Evolutionary conservation across 2,797 vertebrate species (phyloP).

Genomic region (Enteromius afrohamiltoni): DNA sequence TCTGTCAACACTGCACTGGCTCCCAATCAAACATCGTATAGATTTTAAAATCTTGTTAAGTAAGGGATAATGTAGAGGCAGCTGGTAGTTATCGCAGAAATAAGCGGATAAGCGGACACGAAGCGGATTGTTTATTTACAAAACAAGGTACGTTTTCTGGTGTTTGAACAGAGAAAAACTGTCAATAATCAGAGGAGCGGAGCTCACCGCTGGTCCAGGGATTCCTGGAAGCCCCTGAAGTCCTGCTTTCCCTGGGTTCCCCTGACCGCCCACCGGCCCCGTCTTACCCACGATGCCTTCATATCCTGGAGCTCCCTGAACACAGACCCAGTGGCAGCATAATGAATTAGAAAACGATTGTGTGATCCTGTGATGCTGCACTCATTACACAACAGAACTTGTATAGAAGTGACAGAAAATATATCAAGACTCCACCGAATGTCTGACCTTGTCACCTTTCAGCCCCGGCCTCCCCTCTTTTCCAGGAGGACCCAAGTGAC

Average conservation of each 20-base stretch:
- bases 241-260: slow-evolving; percentile 88
- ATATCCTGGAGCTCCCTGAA: slow-evolving; percentile 86
- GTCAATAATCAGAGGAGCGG: neutral
- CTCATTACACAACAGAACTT: neutral
- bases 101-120: no score
- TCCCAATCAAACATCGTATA: no score
- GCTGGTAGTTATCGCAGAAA: no score
- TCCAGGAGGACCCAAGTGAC: slow-evolving; percentile 77
- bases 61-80: no score
- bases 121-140: neutral
- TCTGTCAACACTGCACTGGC: no score
- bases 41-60: no score
- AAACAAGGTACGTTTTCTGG: no score
- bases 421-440: neutral
- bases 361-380: neutral
- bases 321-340: slow-evolving; percentile 7
- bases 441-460: slow-evolving; percentile 76
- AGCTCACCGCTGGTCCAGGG: slow-evolving; percentile 90
- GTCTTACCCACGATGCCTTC: slow-evolving; percentile 93
- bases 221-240: slow-evolving; percentile 92
- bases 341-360: neutral
- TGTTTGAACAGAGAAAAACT: neutral
- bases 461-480: slow-evolving; percentile 74
- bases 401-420: neutral
- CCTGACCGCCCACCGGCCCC: slow-evolving; percentile 91